Percentiles rank a stretch among this genome's conserved stretches.
Evolutionary conservation across 2,797 vertebrate genomes (phyloP).

Genomic region (Sebastes flavidus): DNA sequence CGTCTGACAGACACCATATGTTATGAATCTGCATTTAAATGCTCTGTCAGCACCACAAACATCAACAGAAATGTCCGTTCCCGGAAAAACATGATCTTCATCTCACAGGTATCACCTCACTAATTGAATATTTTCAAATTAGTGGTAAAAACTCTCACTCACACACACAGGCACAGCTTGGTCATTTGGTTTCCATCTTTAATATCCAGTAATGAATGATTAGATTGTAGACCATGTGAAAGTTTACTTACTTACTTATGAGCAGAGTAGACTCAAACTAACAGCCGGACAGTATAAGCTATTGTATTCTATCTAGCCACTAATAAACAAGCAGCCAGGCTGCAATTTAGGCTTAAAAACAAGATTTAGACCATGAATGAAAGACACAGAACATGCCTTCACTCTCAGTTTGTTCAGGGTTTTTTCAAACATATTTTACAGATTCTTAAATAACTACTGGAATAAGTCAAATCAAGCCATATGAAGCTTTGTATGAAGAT

Average conservation of each 20-base stretch:
- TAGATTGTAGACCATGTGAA: not conserved
- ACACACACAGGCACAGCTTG: not conserved
- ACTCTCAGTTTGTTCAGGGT: not conserved
- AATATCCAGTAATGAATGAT: constrained; percentile 5
- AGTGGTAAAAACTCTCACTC: not conserved
- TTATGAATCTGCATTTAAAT: constrained; percentile 28
- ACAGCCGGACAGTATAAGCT: not conserved
- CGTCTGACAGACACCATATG: constrained; percentile 8
- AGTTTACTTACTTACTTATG: not conserved
- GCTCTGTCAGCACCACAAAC: not conserved
- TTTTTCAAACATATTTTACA: not conserved
- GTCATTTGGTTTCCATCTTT: not conserved
- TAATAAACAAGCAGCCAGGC: not conserved
- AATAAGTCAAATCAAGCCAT: no score
- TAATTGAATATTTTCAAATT: not conserved
- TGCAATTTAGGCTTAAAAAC: not conserved
- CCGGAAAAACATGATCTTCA: not conserved
- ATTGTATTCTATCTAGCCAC: no score
- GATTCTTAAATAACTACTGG: not conserved
- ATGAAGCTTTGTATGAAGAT: not conserved
- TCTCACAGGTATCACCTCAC: not conserved
- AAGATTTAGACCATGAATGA: not conserved
- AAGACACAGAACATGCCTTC: not conserved
- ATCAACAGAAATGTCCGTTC: not conserved
- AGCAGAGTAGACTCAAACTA: not conserved